Conservation (phyloP, 2,888 invertebrate species). For the Oxyteleia sp. region DNA sequence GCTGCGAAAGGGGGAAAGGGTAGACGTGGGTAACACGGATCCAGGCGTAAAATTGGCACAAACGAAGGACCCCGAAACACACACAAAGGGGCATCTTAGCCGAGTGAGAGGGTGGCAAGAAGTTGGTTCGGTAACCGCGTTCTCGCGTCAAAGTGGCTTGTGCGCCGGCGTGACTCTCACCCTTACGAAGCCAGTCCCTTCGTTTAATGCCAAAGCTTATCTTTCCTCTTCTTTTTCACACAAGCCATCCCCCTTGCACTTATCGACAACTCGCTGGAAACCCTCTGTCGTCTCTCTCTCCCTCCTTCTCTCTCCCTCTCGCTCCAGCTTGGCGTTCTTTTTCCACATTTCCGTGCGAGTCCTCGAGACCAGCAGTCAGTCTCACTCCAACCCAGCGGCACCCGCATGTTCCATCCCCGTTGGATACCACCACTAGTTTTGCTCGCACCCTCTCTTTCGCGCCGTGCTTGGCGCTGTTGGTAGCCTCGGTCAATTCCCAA, state of each 20-base stretch:
- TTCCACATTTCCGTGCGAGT: conserved; percentile 51
- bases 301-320: conserved; percentile 20
- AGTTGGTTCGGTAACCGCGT: conserved; percentile 48
- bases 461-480: conserved; percentile 79
- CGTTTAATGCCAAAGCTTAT: conserved; percentile 47
- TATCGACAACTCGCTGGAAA: neutral
- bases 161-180: conserved; percentile 66
- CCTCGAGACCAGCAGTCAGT: conserved; percentile 68
- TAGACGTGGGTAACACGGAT: conserved; percentile 56
- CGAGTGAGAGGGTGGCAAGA: conserved; percentile 44
- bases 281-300: conserved; percentile 13
- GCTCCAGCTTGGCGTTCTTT: conserved; percentile 16
- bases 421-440: conserved; percentile 63
- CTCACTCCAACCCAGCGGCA: conserved; percentile 76
- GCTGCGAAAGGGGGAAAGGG: too few species aligned
- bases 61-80: conserved; percentile 58
- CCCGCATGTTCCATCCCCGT: conserved; percentile 55
- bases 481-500: conserved; percentile 85
- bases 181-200: conserved; percentile 30
- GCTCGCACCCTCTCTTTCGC: conserved; percentile 70
- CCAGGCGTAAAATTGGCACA: conserved; percentile 65
- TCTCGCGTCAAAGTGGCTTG: conserved; percentile 20
- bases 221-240: conserved; percentile 28
- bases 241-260: neutral
- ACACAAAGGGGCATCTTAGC: conserved; percentile 25